Conservation (phyloP, 2,888 invertebrate species). For the Arctia plantaginis region DNA sequence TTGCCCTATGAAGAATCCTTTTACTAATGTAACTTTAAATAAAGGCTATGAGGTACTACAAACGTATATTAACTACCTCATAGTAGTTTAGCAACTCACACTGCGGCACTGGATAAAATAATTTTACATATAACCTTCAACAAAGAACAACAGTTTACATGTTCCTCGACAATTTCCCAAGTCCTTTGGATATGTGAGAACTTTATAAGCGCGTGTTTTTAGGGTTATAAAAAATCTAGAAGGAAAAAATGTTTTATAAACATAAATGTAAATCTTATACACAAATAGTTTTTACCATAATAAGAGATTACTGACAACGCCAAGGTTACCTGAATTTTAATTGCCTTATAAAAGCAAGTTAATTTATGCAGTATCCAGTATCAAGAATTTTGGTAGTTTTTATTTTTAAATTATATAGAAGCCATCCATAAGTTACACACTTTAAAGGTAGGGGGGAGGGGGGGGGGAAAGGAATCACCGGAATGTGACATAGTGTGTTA, state of each 20-base stretch:
- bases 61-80: constrained; percentile 17
- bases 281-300: background rate
- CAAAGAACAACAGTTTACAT: constrained; percentile 43
- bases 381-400: background rate
- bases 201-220: constrained; percentile 17
- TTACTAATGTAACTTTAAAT: constrained; percentile 29
- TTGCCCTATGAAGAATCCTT: constrained; percentile 26
- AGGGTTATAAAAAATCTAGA: constrained; percentile 8
- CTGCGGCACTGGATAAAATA: constrained; percentile 21
- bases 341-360: background rate
- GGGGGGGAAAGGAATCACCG: no score
- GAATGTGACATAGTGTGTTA: no score
- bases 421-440: no score
- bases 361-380: background rate
- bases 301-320: background rate
- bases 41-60: constrained; percentile 14
- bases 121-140: constrained; percentile 37
- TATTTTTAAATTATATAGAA: background rate
- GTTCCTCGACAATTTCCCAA: constrained; percentile 26
- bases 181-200: constrained; percentile 29
- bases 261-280: background rate
- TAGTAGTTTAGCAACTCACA: constrained; percentile 26
- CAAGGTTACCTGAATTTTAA: background rate
- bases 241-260: constrained; percentile 12
- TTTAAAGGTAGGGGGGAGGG: no score